A percentile compares a stretch with the other conserved stretches of the same genome.
Evolutionary conservation across 1,140 invertebrate genomes (phyloP).

Genomic region (Saxidomus purpurata): DNA sequence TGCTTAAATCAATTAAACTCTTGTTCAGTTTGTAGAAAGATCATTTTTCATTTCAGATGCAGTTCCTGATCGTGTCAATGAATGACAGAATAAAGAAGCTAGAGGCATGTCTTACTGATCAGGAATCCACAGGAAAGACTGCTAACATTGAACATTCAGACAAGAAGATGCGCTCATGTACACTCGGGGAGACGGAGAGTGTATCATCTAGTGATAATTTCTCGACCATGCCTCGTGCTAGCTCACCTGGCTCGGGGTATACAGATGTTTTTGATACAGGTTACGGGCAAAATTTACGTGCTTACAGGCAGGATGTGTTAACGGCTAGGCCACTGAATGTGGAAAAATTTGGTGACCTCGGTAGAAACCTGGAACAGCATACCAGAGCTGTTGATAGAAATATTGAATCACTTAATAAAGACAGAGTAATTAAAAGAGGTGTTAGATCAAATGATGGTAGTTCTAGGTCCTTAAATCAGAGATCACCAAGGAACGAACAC

Average conservation of each 20-base stretch:
- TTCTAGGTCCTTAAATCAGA: background rate
- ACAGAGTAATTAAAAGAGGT: background rate
- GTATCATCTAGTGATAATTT: constrained; percentile 28
- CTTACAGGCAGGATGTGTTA: background rate
- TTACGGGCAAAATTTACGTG: background rate
- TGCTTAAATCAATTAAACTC: no score
- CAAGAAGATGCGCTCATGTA: background rate
- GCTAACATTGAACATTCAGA: background rate
- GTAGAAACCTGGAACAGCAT: background rate
- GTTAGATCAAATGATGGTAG: background rate
- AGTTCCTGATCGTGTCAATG: constrained; percentile 24
- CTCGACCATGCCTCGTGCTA: background rate
- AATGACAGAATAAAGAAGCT: constrained; percentile 33
- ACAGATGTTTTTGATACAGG: background rate
- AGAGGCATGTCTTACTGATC: background rate
- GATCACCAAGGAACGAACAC: background rate
- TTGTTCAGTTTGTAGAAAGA: no score
- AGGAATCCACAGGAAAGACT: background rate
- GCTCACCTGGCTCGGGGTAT: background rate
- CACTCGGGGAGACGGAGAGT: background rate
- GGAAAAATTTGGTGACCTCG: background rate
- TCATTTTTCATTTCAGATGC: constrained; percentile 35
- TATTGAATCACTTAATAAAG: background rate
- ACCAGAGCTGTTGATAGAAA: background rate
- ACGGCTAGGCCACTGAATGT: background rate